These are phyloP conservation scores for Axinella damicornis DNA, from an alignment of 37 sponge, comb jelly and placozoan genomes.

Conservation along the genomic window DNA sequence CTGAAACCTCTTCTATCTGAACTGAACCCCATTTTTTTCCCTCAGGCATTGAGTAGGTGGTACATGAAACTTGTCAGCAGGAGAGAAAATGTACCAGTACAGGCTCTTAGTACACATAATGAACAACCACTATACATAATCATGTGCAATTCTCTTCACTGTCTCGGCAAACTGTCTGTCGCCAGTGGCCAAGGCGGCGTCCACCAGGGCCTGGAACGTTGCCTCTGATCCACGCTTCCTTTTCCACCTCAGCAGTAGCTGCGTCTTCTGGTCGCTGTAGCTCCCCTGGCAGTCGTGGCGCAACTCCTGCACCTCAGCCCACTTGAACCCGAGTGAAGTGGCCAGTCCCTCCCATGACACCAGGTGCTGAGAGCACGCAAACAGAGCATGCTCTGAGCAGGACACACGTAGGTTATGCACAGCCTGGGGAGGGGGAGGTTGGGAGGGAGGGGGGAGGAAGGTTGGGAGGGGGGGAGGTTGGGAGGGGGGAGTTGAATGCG, in stretches of 20 bases:
- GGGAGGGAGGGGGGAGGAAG: too few relatives aligned
- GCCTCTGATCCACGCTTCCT: background rate
- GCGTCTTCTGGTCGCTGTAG: constrained; percentile 17
- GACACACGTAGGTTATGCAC: background rate
- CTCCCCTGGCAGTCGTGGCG: background rate
- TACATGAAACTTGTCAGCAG: too few relatives aligned
- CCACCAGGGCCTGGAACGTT: constrained; percentile 1
- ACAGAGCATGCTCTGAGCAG: constrained; percentile 1
- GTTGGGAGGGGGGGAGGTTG: too few relatives aligned
- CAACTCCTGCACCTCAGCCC: background rate
- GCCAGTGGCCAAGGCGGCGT: background rate
- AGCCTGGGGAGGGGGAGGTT: too few relatives aligned
- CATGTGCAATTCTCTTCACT: background rate
- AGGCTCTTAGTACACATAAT: too few relatives aligned
- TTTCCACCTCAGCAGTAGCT: constrained; percentile 24
- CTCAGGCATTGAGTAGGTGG: too few relatives aligned
- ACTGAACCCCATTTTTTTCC: too few relatives aligned
- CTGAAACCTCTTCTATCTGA: too few relatives aligned
- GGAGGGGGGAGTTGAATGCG: too few relatives aligned
- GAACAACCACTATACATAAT: too few relatives aligned
- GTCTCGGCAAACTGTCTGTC: background rate
- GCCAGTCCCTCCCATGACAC: constrained; percentile 6
- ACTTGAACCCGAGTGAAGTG: background rate
- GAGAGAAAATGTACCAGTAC: too few relatives aligned
- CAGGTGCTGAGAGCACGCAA: background rate